phyloP scores from a whole-genome alignment of 92 coral and sea anemone species.

The Porites rus region DNA sequence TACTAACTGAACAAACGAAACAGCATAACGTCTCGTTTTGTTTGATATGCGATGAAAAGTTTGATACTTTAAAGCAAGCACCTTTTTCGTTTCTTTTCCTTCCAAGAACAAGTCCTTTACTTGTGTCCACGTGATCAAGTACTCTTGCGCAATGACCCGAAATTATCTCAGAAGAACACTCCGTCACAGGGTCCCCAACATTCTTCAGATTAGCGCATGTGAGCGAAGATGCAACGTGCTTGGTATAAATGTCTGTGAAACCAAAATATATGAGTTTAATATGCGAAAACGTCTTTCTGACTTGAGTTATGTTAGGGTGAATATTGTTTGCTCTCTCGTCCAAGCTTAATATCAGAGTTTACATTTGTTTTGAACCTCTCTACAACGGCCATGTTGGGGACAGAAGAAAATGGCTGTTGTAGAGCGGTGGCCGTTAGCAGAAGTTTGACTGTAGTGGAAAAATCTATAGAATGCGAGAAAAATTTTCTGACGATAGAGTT shows the following conservation, averaged over 20 bases:
- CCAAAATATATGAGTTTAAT: background rate
- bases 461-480: background rate
- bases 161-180: background rate
- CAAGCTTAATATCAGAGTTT: background rate
- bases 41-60: no score
- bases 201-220: background rate
- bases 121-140: slow-evolving; percentile 14
- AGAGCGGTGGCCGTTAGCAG: no score
- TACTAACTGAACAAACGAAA: no score
- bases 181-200: background rate
- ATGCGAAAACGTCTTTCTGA: background rate
- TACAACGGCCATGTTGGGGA: no score
- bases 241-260: slow-evolving; percentile 15
- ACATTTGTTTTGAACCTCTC: background rate
- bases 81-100: slow-evolving; percentile 25
- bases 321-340: background rate
- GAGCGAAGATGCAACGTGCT: slow-evolving; percentile 17
- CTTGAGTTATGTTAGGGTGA: background rate
- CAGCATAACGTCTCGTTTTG: no score
- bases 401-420: no score
- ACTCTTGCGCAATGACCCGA: slow-evolving; percentile 14
- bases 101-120: slow-evolving; percentile 39
- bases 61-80: background rate
- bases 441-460: background rate
- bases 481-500: background rate